Percentiles rank a stretch among this genome's conserved stretches.
Evolutionary conservation across 2,888 invertebrate genomes (phyloP).

Genomic region (Argyresthia goedartella): DNA sequence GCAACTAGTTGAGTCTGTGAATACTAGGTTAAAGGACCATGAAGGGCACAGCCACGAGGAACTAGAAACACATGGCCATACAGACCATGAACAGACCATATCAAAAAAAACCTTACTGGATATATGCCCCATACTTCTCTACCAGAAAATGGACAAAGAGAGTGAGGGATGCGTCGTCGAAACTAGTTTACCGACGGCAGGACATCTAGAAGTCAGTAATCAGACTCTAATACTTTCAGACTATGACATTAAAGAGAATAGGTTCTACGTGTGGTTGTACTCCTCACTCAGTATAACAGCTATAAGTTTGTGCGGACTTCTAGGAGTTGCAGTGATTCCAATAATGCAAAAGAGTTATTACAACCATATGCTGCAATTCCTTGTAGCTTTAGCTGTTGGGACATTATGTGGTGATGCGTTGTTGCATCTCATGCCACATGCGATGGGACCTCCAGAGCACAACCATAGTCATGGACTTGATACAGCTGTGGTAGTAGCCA

Average conservation of each 20-base stretch:
- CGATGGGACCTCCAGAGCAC: constrained; percentile 58
- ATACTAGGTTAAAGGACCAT: constrained; percentile 42
- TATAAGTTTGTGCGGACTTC: constrained; percentile 88
- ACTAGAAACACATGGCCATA: constrained; percentile 23
- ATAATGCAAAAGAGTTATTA: constrained; percentile 91
- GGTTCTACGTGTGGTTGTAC: constrained; percentile 83
- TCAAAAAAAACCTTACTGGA: constrained; percentile 51
- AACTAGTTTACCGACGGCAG: background rate
- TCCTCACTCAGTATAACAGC: constrained; percentile 84
- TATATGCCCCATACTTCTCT: constrained; percentile 77
- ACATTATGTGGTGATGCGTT: constrained; percentile 93
- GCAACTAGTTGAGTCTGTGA: constrained; percentile 51
- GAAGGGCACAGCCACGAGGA: constrained; percentile 25
- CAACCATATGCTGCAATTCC: constrained; percentile 89
- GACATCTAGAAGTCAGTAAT: background rate
- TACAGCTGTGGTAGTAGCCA: constrained; percentile 23
- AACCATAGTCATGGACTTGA: constrained; percentile 21
- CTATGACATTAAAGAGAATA: constrained; percentile 39
- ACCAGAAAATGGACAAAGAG: constrained; percentile 73
- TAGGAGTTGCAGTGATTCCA: constrained; percentile 92
- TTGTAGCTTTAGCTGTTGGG: constrained; percentile 94
- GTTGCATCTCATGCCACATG: constrained; percentile 92
- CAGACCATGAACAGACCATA: constrained; percentile 24
- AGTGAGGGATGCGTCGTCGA: constrained; percentile 67
- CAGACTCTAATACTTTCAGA: constrained; percentile 9